Evolutionary conservation across 1,140 invertebrate genomes (phyloP), one percentile per base, ranked within the genome.

Genomic region (Tyrophagus putrescentiae): DNA sequence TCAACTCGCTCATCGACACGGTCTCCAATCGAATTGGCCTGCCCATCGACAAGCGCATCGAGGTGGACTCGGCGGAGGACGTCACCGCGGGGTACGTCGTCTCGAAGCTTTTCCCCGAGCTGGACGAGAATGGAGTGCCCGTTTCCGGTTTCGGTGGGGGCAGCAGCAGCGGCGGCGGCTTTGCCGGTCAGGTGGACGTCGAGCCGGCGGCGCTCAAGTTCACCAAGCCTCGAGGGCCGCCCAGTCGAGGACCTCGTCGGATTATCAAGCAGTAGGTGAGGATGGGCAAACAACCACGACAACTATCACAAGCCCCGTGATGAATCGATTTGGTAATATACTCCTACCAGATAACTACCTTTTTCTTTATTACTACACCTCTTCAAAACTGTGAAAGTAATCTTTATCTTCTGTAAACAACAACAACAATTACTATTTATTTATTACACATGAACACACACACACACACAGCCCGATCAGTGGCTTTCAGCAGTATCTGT

Each of bases 71-170:
- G 66, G 84, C 84, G 44, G 79, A 80, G 65, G 90, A 96, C 75
- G 70, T 97, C 50, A 91, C 85, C 1, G 87, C 90, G 73, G 82
- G 85, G 63, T 93, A 79, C 73, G 75, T 98, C 6, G 80, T 87
- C 71, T 89, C 94, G 66, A 89, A 96, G 75, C 78, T 98, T 61
- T 90, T 97, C 76, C 93, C 93, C 7, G 91, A 88, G 71, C 83
- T 85, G 68, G 89, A 84, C 72, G 78, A 92, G 44, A n/a, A n/a
- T n/a, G 84, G 89, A 71, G 79, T 83, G 65, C 86, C 85, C n/a
- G n/a, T n/a, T n/a, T n/a, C n/a, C n/a, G n/a, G n/a, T n/a, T n/a
- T n/a, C n/a, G n/a, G n/a, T n/a, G n/a, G n/a, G n/a, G n/a, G n/a
- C n/a, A n/a, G n/a, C n/a, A n/a, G n/a, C n/a, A n/a, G 36, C 21